Evolutionary conservation across 2,888 invertebrate species (phyloP).

Genomic region (Lycia hirtaria): DNA sequence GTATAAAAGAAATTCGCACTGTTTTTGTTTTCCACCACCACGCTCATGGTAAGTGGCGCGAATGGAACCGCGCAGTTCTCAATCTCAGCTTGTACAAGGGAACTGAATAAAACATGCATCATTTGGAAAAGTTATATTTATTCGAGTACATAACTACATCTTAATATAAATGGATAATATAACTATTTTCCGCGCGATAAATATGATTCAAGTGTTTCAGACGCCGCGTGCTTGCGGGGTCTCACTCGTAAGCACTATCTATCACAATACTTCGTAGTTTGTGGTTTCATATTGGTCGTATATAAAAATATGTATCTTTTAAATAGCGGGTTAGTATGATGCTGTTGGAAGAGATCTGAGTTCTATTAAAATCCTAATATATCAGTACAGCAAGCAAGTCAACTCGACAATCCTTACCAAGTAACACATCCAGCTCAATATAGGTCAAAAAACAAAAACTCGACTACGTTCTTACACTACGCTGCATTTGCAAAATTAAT

Average conservation of each 20-base stretch:
- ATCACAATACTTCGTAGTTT: constrained; percentile 75
- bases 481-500: too few relatives aligned
- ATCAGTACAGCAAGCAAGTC: constrained; percentile 31
- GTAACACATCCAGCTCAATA: constrained; percentile 11
- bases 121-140: constrained; percentile 85
- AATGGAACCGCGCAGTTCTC: too few relatives aligned
- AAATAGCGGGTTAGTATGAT: constrained; percentile 60
- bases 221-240: constrained; percentile 69
- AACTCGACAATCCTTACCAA: constrained; percentile 35
- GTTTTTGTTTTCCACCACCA: too few relatives aligned
- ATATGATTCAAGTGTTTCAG: constrained; percentile 80
- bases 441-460: too few relatives aligned
- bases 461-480: too few relatives aligned
- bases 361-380: constrained; percentile 14
- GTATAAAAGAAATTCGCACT: too few relatives aligned
- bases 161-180: constrained; percentile 84
- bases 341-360: constrained; percentile 61
- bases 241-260: constrained; percentile 71
- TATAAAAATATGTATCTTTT: constrained; percentile 72
- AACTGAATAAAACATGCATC: constrained; percentile 51
- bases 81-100: too few relatives aligned
- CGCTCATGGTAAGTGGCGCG: too few relatives aligned
- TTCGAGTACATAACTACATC: constrained; percentile 86
- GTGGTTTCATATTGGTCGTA: constrained; percentile 63
- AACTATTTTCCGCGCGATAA: constrained; percentile 83